Evolutionary conservation across 2,113 vertebrate genomes (phyloP), one percentile per base, ranked within the genome.

Genomic region (crab-eating macaque (Macaca fascicularis)): DNA sequence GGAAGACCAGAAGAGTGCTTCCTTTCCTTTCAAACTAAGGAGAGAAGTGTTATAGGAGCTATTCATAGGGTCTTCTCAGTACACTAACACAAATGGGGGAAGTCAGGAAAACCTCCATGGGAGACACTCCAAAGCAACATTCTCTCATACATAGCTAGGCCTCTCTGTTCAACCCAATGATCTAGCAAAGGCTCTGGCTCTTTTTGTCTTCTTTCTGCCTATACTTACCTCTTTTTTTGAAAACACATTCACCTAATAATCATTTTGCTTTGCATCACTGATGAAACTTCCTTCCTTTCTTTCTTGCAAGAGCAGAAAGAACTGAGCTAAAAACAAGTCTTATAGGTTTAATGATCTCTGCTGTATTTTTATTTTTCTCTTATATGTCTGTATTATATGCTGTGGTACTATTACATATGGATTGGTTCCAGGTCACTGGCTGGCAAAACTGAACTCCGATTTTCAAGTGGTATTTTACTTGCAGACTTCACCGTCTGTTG

Each of bases 371-470:
- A 90, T 82, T 97, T 97, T 81, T 85, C 69, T 89, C 61, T 79
- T 23, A 79, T 70, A 81, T 38, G 40, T 92, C 94, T 94, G 30
- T 87, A 91, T 97, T 96, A 93, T 76, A 74, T 86, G 86, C 84
- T 43, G 10, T 90, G 32, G 40, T 93, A 13, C 52, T 92, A 70
- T 52, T 94, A 70, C 84, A 80, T 84, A 93, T 74, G 94, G 45
- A 91, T 92, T 80, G 92, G 89, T 97, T 97, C 93, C 87, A 97
- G 95, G 95, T 96, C 97, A 97, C 75, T 95, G 87, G 83, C 4
- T 72, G 69, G 86, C 50, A 96, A 95, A 81, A 74, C 70, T 88
- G 30, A 80, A 93, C 89, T 97, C 64, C 19, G 72, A 43, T 92
- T 97, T 64, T 38, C 11, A 57, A 97, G 83, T 57, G 20, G 23